Evolutionary conservation across 2,797 vertebrate genomes (phyloP).

Genomic region (Paratrypauchen microcephalus): DNA sequence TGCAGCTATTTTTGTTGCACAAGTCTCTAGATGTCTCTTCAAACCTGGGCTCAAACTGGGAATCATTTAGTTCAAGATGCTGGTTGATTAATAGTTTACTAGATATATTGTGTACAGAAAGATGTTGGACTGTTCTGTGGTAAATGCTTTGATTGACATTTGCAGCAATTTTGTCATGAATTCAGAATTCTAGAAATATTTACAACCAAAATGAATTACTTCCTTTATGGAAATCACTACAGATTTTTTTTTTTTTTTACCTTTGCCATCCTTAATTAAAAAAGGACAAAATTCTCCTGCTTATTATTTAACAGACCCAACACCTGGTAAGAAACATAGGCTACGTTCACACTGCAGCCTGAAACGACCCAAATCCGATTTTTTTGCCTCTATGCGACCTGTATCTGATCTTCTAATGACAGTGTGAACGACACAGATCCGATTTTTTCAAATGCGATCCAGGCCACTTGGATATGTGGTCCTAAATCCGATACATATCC

Average conservation of each 20-base stretch:
- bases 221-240: no score
- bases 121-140: background rate
- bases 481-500: no score
- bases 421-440: no score
- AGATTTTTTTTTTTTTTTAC: no score
- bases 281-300: background rate
- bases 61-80: slow-evolving; percentile 1
- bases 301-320: background rate
- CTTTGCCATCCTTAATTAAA: background rate
- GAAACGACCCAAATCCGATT: no score
- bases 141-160: background rate
- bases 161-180: background rate
- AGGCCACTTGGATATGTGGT: no score
- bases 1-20: slow-evolving; percentile 48
- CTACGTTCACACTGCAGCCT: no score
- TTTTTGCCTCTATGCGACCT: no score
- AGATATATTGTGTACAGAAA: background rate
- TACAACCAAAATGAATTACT: background rate
- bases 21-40: background rate
- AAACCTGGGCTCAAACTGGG: background rate
- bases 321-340: background rate
- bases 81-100: background rate
- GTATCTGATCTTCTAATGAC: no score
- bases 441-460: no score
- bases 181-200: background rate